Evolutionary conservation across 2,797 vertebrate genomes (phyloP).

Genomic region (Pangasius mekongensis): DNA sequence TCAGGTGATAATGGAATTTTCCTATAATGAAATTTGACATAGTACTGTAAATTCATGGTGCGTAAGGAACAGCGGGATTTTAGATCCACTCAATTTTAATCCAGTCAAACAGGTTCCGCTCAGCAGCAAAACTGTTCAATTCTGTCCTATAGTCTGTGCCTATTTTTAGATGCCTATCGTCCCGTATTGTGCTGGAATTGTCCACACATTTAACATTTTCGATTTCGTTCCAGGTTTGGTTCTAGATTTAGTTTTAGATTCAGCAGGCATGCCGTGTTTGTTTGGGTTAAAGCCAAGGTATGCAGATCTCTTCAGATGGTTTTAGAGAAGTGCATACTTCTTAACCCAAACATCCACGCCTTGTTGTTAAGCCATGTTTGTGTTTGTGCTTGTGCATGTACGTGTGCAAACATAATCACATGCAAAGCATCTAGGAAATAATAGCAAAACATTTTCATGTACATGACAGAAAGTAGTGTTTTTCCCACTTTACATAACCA

Average conservation of each 20-base stretch:
- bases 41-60: neutral
- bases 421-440: conserved; percentile 13
- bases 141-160: neutral
- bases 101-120: neutral
- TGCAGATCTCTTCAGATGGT: conserved; percentile 9
- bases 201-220: neutral
- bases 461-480: neutral
- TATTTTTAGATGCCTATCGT: neutral
- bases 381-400: neutral
- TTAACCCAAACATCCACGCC: neutral
- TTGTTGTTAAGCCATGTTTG: neutral
- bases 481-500: neutral
- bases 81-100: no score
- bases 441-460: conserved; percentile 21
- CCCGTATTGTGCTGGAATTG: neutral
- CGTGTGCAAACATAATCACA: neutral
- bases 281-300: neutral
- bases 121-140: no score
- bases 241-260: neutral
- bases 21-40: neutral
- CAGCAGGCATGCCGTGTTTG: neutral
- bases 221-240: neutral
- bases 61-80: neutral
- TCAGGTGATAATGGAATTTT: neutral
- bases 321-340: neutral